These are phyloP conservation scores for Heterodera schachtii DNA, from an alignment of 1,140 invertebrate species.

Conservation along the genomic window DNA sequence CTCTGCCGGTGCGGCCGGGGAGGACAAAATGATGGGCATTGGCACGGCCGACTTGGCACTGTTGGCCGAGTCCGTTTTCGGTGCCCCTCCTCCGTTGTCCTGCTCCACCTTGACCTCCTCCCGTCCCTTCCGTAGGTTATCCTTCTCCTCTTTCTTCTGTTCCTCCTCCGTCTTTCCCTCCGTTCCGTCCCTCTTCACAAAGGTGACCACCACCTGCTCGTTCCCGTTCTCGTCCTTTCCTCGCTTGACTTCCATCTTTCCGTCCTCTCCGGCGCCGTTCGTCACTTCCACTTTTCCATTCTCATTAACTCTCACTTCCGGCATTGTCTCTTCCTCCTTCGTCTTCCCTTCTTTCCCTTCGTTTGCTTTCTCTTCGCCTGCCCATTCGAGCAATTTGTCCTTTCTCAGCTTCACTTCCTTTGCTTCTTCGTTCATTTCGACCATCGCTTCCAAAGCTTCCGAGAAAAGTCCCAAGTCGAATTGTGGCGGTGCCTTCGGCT, in stretches of 20 bases:
- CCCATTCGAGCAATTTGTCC: constrained; percentile 28
- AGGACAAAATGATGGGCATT: neutral
- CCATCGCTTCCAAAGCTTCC: constrained; percentile 12
- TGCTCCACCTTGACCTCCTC: neutral
- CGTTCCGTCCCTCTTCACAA: neutral
- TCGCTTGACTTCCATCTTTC: neutral
- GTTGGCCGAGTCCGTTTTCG: neutral
- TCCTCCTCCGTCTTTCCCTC: neutral
- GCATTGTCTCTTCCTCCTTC: neutral
- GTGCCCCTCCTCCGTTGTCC: neutral
- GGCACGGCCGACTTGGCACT: neutral
- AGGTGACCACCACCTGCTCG: neutral
- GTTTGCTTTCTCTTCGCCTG: constrained; percentile 8
- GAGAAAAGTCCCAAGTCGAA: constrained; percentile 16
- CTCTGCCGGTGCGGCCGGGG: neutral
- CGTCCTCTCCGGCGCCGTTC: neutral
- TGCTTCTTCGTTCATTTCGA: constrained; percentile 21
- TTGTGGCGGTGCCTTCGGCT: constrained; percentile 18
- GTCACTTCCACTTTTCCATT: neutral
- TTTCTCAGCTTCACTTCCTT: constrained; percentile 20
- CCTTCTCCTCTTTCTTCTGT: neutral
- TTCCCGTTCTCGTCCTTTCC: neutral
- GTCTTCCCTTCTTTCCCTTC: neutral
- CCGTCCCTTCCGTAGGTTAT: neutral
- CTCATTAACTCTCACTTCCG: constrained; percentile 2